Evolutionary conservation across 2,797 vertebrate species (phyloP), one percentile per base, ranked within the genome.

Genomic region (Smutsia temminckii): DNA sequence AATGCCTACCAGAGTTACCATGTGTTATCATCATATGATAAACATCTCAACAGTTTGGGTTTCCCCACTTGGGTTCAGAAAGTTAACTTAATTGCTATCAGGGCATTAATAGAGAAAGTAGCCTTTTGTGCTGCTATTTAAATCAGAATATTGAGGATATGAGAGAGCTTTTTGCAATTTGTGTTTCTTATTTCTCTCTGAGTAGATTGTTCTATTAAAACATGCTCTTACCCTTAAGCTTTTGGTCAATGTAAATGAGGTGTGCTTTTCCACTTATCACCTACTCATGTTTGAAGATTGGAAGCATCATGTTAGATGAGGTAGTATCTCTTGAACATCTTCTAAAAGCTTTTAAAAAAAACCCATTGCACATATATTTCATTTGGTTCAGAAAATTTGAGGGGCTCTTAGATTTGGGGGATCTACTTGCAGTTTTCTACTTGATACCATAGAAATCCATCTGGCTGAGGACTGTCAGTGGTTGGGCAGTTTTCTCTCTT

Each of bases 1-100:
- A 85, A 97, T 94, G 97, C 96, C 96, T 96, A 92, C 96, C 89
- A 95, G 95, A 93, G 80, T 92, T 89, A 94, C 91, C 91, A 93
- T 97, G 85, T 71, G 34, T 93, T 95, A 77, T 96, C 87, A 85
- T 93, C 92, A 91, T 78, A 66, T 34, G 71, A 81, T 95, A 97
- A 97, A 78, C 94, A 97, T 97, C 97, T 97, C 95, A 94, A 9
- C 87, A 91, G 66, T 96, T 94, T 95, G 87, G 90, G 88, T 96
- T 97, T 96, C 95, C 80, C 89, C 74, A 79, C n/a, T 93, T 96
- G 77, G 92, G 74, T 95, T 95, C 84, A 92, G 90, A 96, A 95
- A 81, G 88, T 94, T 94, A 46, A 74, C 74, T 94, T 94, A 69
- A 92, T 91, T 95, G 94, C 91, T 96, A 7, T 89, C 68, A 81